phyloP scores from a whole-genome alignment of 2,888 invertebrate genomes.

The Tethea ocularis region DNA sequence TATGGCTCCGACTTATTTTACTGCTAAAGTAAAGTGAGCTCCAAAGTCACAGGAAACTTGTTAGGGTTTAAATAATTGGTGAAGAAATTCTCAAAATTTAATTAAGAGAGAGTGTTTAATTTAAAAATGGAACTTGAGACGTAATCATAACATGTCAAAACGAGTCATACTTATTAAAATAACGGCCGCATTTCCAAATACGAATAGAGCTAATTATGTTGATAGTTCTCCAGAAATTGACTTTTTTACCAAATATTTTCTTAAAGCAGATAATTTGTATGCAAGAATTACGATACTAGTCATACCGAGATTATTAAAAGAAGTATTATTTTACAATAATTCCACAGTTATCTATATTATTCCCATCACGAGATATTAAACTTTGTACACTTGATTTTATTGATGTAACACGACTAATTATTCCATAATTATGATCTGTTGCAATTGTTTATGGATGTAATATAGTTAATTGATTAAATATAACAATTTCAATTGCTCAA shows the following conservation, averaged over 20 bases:
- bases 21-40: too few relatives aligned
- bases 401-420: constrained; percentile 32
- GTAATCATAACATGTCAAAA: constrained; percentile 57
- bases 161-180: constrained; percentile 50
- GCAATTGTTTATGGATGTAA: background rate
- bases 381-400: constrained; percentile 37
- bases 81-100: background rate
- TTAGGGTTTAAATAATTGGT: background rate
- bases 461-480: background rate
- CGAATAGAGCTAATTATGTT: constrained; percentile 52
- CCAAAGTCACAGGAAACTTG: background rate
- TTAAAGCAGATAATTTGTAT: constrained; percentile 53
- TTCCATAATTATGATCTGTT: background rate
- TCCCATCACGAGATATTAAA: constrained; percentile 33
- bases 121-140: constrained; percentile 18
- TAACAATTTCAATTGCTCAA: background rate
- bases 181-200: constrained; percentile 51
- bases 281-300: constrained; percentile 43
- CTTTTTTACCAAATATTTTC: constrained; percentile 39
- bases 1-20: too few relatives aligned
- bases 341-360: constrained; percentile 43
- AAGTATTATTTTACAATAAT: constrained; percentile 46
- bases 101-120: background rate
- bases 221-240: constrained; percentile 48
- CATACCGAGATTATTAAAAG: constrained; percentile 38